A percentile compares a stretch with the other conserved stretches of the same genome.
Evolutionary conservation across 2,113 vertebrate genomes (phyloP).

Genomic region (Mohoua ochrocephala): DNA sequence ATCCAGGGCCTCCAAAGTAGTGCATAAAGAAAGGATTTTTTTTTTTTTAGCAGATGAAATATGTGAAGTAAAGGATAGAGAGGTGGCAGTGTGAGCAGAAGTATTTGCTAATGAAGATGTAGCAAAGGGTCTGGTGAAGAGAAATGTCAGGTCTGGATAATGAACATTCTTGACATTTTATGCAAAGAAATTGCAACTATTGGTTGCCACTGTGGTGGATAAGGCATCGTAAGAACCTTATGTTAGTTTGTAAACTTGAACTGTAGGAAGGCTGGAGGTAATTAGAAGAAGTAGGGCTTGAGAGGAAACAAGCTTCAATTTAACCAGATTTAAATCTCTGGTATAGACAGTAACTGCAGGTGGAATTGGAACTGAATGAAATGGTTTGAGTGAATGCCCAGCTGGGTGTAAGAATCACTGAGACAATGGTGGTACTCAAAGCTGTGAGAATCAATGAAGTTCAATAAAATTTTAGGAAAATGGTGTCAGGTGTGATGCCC

Average conservation of each 20-base stretch:
- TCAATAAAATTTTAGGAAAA: background rate
- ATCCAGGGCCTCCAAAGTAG: background rate
- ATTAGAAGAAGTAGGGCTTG: background rate
- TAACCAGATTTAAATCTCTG: background rate
- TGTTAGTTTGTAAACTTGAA: background rate
- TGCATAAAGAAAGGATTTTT: background rate
- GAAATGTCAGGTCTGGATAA: background rate
- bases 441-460: background rate
- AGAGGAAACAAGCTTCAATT: background rate
- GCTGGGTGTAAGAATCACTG: background rate
- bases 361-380: background rate
- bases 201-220: background rate
- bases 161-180: background rate
- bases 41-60: background rate
- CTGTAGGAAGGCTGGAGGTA: background rate
- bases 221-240: background rate
- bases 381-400: background rate
- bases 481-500: background rate
- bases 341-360: background rate
- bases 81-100: background rate
- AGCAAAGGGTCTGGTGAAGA: background rate
- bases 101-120: background rate
- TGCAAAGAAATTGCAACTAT: background rate
- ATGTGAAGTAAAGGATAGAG: background rate
- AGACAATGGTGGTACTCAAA: background rate